A percentile compares a stretch with the other conserved stretches of the same genome.
Conservation (phyloP, 2,888 invertebrate species). For the Cyclophora punctaria region DNA sequence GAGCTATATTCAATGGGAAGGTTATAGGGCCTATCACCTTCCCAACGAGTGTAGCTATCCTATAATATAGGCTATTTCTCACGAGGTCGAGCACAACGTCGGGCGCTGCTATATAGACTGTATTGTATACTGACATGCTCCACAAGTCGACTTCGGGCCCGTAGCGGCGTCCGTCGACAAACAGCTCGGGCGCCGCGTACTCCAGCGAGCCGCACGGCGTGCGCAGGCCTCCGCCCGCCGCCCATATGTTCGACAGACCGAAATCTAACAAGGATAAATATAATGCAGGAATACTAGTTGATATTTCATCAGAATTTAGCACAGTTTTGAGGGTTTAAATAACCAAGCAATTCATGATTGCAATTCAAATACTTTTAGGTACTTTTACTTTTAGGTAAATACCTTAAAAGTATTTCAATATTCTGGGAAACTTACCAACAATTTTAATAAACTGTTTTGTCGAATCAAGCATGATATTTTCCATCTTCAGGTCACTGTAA, state of each 20-base stretch:
- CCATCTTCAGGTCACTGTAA: constrained; percentile 84
- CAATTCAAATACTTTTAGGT: neutral
- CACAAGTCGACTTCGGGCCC: constrained; percentile 86
- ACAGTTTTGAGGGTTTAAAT: neutral
- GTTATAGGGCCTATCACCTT: too few relatives aligned
- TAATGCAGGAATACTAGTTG: neutral
- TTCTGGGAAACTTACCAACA: constrained; percentile 66
- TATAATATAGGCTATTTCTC: too few relatives aligned
- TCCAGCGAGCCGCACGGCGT: constrained; percentile 88
- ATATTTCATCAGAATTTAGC: too few relatives aligned
- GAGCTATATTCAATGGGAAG: too few relatives aligned
- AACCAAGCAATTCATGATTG: neutral
- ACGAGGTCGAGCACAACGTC: too few relatives aligned
- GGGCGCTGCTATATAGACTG: too few relatives aligned
- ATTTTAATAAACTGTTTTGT: constrained; percentile 82
- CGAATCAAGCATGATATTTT: constrained; percentile 83
- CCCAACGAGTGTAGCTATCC: too few relatives aligned
- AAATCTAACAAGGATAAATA: constrained; percentile 71
- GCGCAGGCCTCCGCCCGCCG: constrained; percentile 75
- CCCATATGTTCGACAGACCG: constrained; percentile 82
- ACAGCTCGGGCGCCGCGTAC: constrained; percentile 86
- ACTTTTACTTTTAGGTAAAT: neutral
- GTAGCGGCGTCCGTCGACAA: constrained; percentile 79
- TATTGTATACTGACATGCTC: constrained; percentile 77
- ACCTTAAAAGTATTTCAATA: neutral